Percentiles rank a stretch among this genome's conserved stretches.
Conservation (phyloP, 2,113 vertebrate species). For the Odobenus rosmarus region DNA sequence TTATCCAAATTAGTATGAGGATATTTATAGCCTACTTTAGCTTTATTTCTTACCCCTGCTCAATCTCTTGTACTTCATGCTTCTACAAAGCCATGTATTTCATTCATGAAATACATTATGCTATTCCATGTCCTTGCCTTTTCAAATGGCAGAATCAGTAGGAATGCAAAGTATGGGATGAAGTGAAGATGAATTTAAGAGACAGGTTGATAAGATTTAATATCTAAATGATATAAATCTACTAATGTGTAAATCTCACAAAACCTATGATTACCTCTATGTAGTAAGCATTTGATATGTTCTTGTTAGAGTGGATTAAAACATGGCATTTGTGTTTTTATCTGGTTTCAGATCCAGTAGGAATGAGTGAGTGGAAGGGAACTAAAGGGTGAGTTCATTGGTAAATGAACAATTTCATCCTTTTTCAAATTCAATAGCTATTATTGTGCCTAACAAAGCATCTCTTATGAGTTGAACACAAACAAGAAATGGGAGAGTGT, state of each 20-base stretch:
- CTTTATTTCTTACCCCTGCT: neutral
- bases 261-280: neutral
- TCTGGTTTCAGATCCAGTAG: slow-evolving; percentile 47
- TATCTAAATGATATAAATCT: neutral
- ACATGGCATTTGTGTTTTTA: slow-evolving; percentile 62
- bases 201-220: neutral
- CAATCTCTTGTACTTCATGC: neutral
- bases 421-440: slow-evolving; percentile 61
- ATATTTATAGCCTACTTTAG: neutral
- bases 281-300: neutral
- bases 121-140: neutral
- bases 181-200: neutral
- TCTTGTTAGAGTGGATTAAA: slow-evolving; percentile 65
- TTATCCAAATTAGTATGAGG: neutral
- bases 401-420: slow-evolving; percentile 62
- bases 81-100: neutral
- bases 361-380: slow-evolving; percentile 59
- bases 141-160: neutral
- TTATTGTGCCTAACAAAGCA: slow-evolving; percentile 59
- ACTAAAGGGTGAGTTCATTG: slow-evolving; percentile 61
- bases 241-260: slow-evolving; percentile 5
- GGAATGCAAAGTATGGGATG: neutral
- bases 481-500: neutral
- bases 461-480: neutral
- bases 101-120: neutral